Percentiles rank a stretch among this genome's conserved stretches.
Evolutionary conservation across 2,113 vertebrate genomes (phyloP).

Genomic region (Ovibos moschatus): DNA sequence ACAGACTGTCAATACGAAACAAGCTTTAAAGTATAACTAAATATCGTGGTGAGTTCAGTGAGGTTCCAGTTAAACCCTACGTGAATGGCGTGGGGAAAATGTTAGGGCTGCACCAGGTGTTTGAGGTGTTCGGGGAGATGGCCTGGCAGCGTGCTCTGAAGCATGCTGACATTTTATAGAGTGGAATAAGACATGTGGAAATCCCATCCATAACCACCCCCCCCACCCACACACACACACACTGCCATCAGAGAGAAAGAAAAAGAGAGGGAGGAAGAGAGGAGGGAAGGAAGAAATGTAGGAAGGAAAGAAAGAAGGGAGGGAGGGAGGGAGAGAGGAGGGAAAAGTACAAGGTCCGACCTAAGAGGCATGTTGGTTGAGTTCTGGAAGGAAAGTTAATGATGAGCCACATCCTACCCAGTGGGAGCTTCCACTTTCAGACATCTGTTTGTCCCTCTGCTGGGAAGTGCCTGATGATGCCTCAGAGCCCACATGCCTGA

Average conservation of each 20-base stretch:
- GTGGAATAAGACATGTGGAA: background rate
- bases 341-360: background rate
- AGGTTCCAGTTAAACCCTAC: background rate
- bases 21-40: slow-evolving; percentile 2
- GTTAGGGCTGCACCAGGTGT: background rate
- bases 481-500: background rate
- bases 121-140: background rate
- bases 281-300: background rate
- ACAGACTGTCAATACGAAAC: background rate
- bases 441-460: background rate
- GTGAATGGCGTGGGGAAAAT: background rate
- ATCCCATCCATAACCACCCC: background rate
- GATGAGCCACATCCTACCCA: background rate
- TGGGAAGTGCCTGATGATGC: background rate
- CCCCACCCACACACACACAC: no score
- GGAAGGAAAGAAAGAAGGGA: background rate
- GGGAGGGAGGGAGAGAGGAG: background rate
- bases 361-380: background rate
- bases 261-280: background rate
- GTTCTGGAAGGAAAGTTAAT: background rate
- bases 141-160: background rate
- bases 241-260: background rate
- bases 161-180: background rate
- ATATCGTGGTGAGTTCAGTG: background rate
- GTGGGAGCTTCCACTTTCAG: background rate